Evolutionary conservation across 2,888 invertebrate genomes (phyloP).

Genomic region (Ariolimax columbianus): DNA sequence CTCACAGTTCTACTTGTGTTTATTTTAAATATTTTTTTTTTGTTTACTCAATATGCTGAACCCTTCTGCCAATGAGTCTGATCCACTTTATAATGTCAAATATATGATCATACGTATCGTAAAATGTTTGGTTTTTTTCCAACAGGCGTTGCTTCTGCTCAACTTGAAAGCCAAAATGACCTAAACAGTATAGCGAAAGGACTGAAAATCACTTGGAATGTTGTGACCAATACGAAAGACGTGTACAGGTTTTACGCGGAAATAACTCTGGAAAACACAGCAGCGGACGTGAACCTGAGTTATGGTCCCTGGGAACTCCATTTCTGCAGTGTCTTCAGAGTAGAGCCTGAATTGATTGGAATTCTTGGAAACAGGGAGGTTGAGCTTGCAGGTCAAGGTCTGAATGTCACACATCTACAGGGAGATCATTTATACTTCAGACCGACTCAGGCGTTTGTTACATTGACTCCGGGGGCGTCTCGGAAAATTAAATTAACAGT

Average conservation of each 20-base stretch:
- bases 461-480: conserved; percentile 49
- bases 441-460: conserved; percentile 55
- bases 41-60: no score
- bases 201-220: conserved; percentile 52
- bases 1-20: no score
- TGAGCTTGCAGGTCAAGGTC: conserved; percentile 54
- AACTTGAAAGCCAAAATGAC: conserved; percentile 20
- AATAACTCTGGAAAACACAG: conserved; percentile 50
- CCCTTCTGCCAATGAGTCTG: no score
- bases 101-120: no score
- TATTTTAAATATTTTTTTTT: no score
- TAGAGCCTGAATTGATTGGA: conserved; percentile 50
- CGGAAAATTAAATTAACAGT: conserved; percentile 41
- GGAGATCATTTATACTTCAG: conserved; percentile 62
- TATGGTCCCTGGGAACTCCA: conserved; percentile 66
- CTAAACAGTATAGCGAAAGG: conserved; percentile 53
- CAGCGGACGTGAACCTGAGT: conserved; percentile 47
- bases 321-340: conserved; percentile 57
- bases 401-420: conserved; percentile 61
- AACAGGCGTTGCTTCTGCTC: not conserved
- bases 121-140: no score
- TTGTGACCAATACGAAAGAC: conserved; percentile 55
- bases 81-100: no score
- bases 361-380: conserved; percentile 33
- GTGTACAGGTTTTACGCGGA: conserved; percentile 32